Base-by-base conservation (phyloP, 2,888 invertebrate species). In the Scrobipalpa atriplicella region DNA sequence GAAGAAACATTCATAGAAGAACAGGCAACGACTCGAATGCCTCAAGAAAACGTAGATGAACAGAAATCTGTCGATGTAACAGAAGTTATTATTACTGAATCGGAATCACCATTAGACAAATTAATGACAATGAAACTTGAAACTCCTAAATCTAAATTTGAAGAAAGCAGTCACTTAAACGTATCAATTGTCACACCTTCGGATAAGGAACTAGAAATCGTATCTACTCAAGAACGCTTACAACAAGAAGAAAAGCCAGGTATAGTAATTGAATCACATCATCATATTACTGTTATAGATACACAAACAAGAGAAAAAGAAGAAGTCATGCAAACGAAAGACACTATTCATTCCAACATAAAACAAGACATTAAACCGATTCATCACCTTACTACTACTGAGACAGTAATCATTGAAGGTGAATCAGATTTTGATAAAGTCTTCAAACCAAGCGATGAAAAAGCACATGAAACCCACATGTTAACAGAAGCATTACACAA, bases 151-250 rank as follows among this genome's bases (percentile, higher is more conserved):
- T 67, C 77, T 65, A 84, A 83, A 67, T 79, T 88, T 70, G 87
- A 92, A 76, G 82, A 86, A 65, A 89, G 85, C 68, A 86, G 82
- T 66, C 87, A 92, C 65, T 82, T 94, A 16, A 81, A 87, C 43
- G 79, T 94, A 18, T 85, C 84, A 0, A 86, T 93, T 81, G 78
- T 88, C 10, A 84, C 88, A 21, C 69, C 85, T 0, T 87, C 89
- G 21, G 94, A 95, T 69, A 85, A 79, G 71, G 90, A 88, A 73
- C 76, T 76, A 64, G 85, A 74, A 68, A 71, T 77, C 19, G 66
- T 72, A 66, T 67, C 83, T 16, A 21, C 67, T 7, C 64, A 71
- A 18, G 73, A 77, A 47, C 67, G 66, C 19, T 64, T 74, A 52
- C 71, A 77, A 8, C 81, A 81, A 62, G 64, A 75, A 74, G 84